A percentile compares a stretch with the other conserved stretches of the same genome.
Conservation (phyloP, 2,113 vertebrate species). For the Equus przewalskii region DNA sequence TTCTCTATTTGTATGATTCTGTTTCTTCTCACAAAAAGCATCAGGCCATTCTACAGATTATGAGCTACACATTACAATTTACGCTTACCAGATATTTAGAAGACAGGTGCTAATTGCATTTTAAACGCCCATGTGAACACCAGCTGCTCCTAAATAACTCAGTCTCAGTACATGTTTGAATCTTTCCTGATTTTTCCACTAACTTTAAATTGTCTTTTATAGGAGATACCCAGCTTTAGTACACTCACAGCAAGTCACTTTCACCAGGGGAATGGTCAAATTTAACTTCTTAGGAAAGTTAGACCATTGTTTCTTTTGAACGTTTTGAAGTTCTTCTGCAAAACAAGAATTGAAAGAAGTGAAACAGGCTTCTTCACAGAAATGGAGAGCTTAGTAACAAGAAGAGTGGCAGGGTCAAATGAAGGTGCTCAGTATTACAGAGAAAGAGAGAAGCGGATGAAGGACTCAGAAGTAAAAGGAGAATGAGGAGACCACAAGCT, state of each 20-base stretch:
- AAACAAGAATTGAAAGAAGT: conserved; percentile 70
- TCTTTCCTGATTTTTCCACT: conserved; percentile 54
- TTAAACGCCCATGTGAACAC: conserved; percentile 28
- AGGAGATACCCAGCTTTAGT: conserved; percentile 11
- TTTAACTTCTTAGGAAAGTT: conserved; percentile 61
- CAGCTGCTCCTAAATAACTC: conserved; percentile 59
- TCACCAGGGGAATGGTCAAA: conserved; percentile 53
- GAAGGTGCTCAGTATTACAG: conserved; percentile 37
- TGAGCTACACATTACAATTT: conserved; percentile 41
- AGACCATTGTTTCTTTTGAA: conserved; percentile 66
- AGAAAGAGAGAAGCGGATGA: conserved; percentile 30
- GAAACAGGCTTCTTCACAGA: conserved; percentile 59
- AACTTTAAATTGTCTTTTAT: conserved; percentile 42
- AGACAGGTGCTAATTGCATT: conserved; percentile 38
- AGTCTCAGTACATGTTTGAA: conserved; percentile 33
- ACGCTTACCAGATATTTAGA: conserved; percentile 31
- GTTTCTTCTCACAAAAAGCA: conserved; percentile 41
- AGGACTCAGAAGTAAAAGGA: conserved; percentile 19
- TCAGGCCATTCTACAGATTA: conserved; percentile 59
- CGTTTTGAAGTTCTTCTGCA: conserved; percentile 66
- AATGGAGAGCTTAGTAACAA: conserved; percentile 38
- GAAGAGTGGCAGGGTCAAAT: conserved; percentile 42
- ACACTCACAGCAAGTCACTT: conserved; percentile 51
- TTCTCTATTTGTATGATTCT: conserved; percentile 34
- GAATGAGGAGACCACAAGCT: background rate